Percentiles rank a stretch among this genome's conserved stretches.
phyloP scores from a whole-genome alignment of 2,113 vertebrate genomes.

The Centropristis striata region DNA sequence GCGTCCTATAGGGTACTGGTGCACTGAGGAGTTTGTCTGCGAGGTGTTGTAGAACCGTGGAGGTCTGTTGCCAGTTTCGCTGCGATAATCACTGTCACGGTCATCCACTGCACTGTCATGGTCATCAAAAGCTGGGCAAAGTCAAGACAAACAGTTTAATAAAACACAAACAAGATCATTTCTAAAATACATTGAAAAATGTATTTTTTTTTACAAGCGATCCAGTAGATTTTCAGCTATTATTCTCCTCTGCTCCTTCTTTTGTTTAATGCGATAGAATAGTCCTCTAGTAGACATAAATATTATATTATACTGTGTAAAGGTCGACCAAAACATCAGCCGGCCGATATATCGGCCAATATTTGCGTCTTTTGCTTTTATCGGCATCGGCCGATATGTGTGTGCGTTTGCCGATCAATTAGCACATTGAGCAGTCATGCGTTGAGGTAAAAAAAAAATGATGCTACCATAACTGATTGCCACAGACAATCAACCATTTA shows the following conservation, averaged over 20 bases:
- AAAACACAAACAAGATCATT: neutral
- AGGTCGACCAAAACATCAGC: too few relatives aligned
- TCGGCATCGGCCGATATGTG: too few relatives aligned
- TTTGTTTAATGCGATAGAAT: neutral
- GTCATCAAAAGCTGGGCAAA: slow-evolving; percentile 90
- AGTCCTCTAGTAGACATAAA: neutral
- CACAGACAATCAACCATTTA: too few relatives aligned
- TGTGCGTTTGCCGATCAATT: too few relatives aligned
- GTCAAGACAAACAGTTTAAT: slow-evolving; percentile 14
- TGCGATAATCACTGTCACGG: slow-evolving; percentile 94
- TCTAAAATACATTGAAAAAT: neutral
- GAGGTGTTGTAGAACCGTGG: slow-evolving; percentile 89
- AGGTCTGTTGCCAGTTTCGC: slow-evolving; percentile 91
- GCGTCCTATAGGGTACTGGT: slow-evolving; percentile 90
- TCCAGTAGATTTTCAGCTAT: neutral
- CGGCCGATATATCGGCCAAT: too few relatives aligned
- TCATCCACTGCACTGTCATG: slow-evolving; percentile 95
- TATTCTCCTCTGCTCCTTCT: neutral
- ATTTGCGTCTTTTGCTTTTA: too few relatives aligned
- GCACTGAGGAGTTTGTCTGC: slow-evolving; percentile 92
- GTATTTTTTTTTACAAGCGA: neutral
- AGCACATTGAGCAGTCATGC: too few relatives aligned
- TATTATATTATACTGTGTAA: too few relatives aligned
- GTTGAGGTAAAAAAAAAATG: too few relatives aligned
- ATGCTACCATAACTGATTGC: too few relatives aligned